A percentile compares a stretch with the other conserved stretches of the same genome.
Conservation (phyloP, 2,113 vertebrate genomes). For the Varanus komodoensis region DNA sequence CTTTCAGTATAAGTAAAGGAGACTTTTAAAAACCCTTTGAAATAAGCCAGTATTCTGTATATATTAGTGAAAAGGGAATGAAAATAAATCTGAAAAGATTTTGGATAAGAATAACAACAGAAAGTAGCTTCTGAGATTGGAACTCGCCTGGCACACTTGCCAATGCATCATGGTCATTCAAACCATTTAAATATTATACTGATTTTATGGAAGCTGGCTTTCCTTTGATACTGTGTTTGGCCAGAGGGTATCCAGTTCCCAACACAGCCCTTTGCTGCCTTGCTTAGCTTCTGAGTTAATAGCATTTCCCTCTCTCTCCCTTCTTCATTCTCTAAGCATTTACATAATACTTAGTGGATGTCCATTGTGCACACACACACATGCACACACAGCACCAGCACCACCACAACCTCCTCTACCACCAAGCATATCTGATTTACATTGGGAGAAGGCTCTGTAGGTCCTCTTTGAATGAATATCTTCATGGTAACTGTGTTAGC, state of each 20-base stretch:
- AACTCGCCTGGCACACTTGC: background rate
- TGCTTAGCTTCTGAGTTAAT: background rate
- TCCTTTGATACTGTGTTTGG: background rate
- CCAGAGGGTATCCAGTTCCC: background rate
- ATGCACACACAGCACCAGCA: no score
- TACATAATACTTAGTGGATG: background rate
- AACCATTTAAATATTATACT: background rate
- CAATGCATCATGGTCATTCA: background rate
- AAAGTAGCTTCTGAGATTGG: background rate
- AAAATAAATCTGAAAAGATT: background rate
- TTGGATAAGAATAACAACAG: background rate
- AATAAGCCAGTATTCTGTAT: background rate
- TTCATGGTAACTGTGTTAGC: conserved; percentile 21
- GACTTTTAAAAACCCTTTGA: background rate
- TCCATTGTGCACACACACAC: background rate
- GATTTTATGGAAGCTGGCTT: background rate
- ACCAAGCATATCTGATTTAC: background rate
- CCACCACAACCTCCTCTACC: background rate
- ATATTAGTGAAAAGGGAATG: background rate
- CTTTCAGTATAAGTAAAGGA: background rate
- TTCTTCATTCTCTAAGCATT: conserved; percentile 37
- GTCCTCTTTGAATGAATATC: background rate
- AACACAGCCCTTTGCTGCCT: background rate
- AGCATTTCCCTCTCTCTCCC: conserved; percentile 13
- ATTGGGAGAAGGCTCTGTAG: background rate